Base-by-base conservation (phyloP, 2,888 invertebrate genomes). In the Arge pagana region DNA sequence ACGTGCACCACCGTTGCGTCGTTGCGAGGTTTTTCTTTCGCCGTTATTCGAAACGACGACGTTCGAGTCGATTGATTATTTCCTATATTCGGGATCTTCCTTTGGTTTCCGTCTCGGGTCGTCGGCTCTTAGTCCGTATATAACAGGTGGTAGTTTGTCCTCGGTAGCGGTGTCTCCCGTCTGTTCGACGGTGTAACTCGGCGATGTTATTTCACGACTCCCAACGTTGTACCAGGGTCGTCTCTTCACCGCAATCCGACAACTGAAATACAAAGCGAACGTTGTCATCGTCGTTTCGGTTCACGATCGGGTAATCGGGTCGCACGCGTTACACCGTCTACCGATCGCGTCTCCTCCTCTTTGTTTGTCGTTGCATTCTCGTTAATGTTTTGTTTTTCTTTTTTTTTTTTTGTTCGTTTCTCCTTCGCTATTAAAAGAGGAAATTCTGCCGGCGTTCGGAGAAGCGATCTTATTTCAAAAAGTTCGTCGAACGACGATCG, bases 51-150 rank as follows among this genome's bases (percentile, higher is more conserved):
- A 33, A n/a, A 13, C 7, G 30, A 5, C 7, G 30, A 37, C 45
- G 18, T 48, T 10, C 19, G n/a, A n/a, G n/a, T n/a, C n/a, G n/a
- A n/a, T 3, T 18, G 10, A 1, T 5, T 48, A 21, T 30, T 49
- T 40, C 60, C 57, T 58, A 43, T 65, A 61, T 57, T 70, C 66
- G 16, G 72, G 71, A 57, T 74, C 72, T 13, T 72, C 70, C 50
- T 68, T 71, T 11, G 62, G 72, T 35, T 61, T 70, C 58, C 74
- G 70, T 53, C 71, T 66, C 3, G 70, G 68, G 61, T 71, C 66
- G n/a, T 57, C 49, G 4, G 64, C 53, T 41, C 66, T 65, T 31
- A 70, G 41, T 6, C 68, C 50, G 13, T 65, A 57, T 57, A 69
- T 65, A 13, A 63, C 57, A 5, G 70, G 67, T 13, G 62, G 60